Evolutionary conservation across 2,113 vertebrate genomes (phyloP).

Genomic region (Eublepharis macularius): DNA sequence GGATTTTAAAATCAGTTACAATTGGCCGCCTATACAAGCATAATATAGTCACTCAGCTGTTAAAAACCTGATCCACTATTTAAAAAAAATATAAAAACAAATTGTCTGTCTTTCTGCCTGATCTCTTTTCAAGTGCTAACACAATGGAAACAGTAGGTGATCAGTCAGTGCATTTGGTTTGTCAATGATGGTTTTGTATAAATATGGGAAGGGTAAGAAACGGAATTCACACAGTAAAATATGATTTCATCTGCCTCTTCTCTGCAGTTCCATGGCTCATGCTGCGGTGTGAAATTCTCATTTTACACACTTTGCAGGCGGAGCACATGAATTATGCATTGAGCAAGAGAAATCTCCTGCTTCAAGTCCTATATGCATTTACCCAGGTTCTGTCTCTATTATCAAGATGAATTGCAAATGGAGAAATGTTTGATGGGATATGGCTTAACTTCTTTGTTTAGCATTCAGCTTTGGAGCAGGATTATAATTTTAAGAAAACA

Average conservation of each 20-base stretch:
- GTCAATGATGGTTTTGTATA: constrained; percentile 84
- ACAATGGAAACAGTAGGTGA: constrained; percentile 83
- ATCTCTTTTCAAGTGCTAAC: constrained; percentile 82
- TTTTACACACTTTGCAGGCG: constrained; percentile 99
- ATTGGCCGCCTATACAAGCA: constrained; percentile 73
- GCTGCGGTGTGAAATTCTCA: constrained; percentile 99
- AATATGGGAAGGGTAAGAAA: constrained; percentile 83
- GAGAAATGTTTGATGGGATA: constrained; percentile 92
- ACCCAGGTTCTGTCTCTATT: constrained; percentile 98
- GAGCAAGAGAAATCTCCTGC: constrained; percentile 99
- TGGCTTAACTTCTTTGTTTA: constrained; percentile 93
- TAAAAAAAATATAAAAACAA: constrained; percentile 83
- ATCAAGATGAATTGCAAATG: constrained; percentile 97
- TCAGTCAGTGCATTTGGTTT: constrained; percentile 84
- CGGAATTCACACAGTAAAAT: constrained; percentile 84
- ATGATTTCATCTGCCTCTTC: constrained; percentile 86
- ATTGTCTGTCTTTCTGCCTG: constrained; percentile 85
- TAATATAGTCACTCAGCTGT: constrained; percentile 77
- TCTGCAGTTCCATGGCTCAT: constrained; percentile 88
- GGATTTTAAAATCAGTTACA: constrained; percentile 71
- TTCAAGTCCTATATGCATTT: constrained; percentile 96
- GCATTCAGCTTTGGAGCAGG: constrained; percentile 78
- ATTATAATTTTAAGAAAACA: constrained; percentile 63
- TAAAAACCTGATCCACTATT: constrained; percentile 81
- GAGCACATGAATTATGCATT: constrained; percentile 99